A percentile compares a stretch with the other conserved stretches of the same genome.
Evolutionary conservation across 2,888 invertebrate species (phyloP).

Genomic region (Polia nebulosa): DNA sequence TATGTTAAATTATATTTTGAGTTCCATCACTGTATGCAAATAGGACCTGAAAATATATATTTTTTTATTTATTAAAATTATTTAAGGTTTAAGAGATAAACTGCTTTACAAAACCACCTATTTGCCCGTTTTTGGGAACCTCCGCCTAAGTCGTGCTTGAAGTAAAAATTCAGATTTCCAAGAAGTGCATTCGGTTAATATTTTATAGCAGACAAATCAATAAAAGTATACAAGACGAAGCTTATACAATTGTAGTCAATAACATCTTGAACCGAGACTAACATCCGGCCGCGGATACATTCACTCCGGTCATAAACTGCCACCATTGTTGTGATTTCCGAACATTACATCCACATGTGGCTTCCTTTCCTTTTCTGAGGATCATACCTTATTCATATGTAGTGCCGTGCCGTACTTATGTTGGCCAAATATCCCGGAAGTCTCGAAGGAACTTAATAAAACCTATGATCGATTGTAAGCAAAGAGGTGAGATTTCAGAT

Average conservation of each 20-base stretch:
- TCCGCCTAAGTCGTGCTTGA: no score
- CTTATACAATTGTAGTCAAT: slow-evolving; percentile 43
- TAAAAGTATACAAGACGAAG: slow-evolving; percentile 16
- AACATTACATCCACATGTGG: slow-evolving; percentile 47
- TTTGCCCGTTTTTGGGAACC: no score
- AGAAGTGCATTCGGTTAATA: background rate
- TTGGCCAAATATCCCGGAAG: slow-evolving; percentile 23
- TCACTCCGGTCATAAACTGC: slow-evolving; percentile 48
- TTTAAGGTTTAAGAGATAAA: no score
- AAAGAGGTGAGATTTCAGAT: no score
- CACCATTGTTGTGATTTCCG: slow-evolving; percentile 55
- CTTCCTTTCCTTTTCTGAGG: slow-evolving; percentile 34
- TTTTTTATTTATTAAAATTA: no score
- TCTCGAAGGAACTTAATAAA: background rate
- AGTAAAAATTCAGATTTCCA: background rate
- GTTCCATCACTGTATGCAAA: no score
- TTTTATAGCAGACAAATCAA: slow-evolving; percentile 24
- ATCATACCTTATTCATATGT: slow-evolving; percentile 37
- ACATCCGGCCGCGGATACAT: slow-evolving; percentile 45
- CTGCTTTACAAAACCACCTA: no score
- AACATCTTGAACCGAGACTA: slow-evolving; percentile 30
- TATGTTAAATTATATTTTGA: no score
- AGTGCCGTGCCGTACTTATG: slow-evolving; percentile 16
- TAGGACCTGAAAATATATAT: no score
- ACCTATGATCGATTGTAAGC: background rate